Evolutionary conservation across 2,113 vertebrate species (phyloP), one percentile per base, ranked within the genome.

Genomic region (Excalfactoria chinensis): DNA sequence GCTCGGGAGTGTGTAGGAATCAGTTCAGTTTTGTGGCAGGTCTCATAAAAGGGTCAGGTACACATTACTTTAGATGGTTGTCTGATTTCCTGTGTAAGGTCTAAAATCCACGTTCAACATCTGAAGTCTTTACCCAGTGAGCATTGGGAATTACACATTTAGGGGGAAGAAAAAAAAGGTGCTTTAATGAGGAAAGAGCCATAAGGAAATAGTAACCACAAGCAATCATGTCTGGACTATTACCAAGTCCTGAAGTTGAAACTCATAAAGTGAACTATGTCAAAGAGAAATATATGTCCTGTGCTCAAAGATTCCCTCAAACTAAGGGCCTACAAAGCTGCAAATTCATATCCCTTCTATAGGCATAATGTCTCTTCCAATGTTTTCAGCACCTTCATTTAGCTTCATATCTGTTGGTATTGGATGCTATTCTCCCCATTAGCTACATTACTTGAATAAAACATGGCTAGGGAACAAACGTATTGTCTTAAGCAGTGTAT

Each of bases 51-150:
- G 44, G 79, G 25, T 51, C 74, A 43, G 59, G 26, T 15, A 62
- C 67, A 25, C 19, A 9, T 35, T 32, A 5, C 43, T 30, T 71
- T 23, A 74, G 34, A 13, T 41, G 30, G 4, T 4, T 80, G 11
- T 62, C 64, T 9, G 1, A 11, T 74, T 19, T 22, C 37, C 59
- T 62, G 59, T 22, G 17, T 62, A 37, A 37, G 34, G 60, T 67
- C 40, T 58, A 71, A 92, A 93, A 70, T 73, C 20, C 58, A 44
- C 41, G 34, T 49, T 58, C 51, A 88, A 87, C 74, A 43, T 77
- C 28, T 74, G 51, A 84, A 70, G 17, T 16, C 46, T 76, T 0
- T 86, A 22, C 49, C 88, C 25, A 60, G 21, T 3, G n/a, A 13
- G 11, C 46, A 48, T n/a, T 69, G 44, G 34, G 11, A 28, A 35